Evolutionary conservation across 2,113 vertebrate species (phyloP).

Genomic region (Leucopternis melanops): DNA sequence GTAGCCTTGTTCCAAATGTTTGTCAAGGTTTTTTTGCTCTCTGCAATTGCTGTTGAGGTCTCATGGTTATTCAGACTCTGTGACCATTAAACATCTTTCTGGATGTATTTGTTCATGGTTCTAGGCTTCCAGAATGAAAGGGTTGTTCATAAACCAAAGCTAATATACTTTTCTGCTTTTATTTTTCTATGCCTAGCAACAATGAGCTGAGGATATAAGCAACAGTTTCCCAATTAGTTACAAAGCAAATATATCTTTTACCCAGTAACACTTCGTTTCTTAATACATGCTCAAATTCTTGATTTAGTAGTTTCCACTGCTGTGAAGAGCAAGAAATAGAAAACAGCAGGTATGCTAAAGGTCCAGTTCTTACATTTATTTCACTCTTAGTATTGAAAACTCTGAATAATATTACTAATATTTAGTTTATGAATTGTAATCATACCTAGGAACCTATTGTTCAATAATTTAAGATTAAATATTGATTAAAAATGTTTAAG

Average conservation of each 20-base stretch:
- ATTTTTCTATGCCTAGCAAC: neutral
- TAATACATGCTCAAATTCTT: neutral
- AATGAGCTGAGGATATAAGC: neutral
- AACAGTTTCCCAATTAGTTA: neutral
- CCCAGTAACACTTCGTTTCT: neutral
- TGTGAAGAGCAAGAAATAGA: neutral
- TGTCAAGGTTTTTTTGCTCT: neutral
- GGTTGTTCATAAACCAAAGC: neutral
- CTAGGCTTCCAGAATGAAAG: neutral
- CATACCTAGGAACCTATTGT: neutral
- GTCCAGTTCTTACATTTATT: neutral
- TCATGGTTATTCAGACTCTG: neutral
- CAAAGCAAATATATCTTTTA: neutral
- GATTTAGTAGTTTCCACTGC: neutral
- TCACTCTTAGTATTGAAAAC: neutral
- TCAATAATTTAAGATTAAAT: neutral
- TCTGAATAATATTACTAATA: neutral
- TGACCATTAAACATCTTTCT: neutral
- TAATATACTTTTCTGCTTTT: neutral
- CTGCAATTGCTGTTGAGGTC: neutral
- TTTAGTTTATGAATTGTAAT: neutral
- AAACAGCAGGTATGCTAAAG: neutral
- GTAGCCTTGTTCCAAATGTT: neutral
- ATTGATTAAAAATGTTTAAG: neutral
- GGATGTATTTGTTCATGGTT: neutral